A percentile compares a stretch with the other conserved stretches of the same genome.
Conservation (phyloP, 2,888 invertebrate genomes). For the Villa cingulata region DNA sequence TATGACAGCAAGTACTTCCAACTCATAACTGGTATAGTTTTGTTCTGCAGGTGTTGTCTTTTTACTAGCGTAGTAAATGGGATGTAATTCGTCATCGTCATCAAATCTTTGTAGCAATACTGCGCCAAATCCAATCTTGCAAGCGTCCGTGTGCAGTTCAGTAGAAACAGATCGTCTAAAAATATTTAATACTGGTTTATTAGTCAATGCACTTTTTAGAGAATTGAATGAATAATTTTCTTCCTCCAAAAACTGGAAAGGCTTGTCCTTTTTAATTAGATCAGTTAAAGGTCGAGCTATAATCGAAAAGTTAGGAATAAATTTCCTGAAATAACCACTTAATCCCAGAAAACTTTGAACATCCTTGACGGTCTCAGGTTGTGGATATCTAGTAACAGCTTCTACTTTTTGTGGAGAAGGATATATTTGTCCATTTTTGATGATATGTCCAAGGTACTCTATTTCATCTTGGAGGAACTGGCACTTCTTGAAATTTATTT, state of each 20-base stretch:
- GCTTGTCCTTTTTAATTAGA: neutral
- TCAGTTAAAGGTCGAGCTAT: slow-evolving; percentile 5
- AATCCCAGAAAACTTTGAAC: slow-evolving; percentile 13
- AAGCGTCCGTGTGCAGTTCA: slow-evolving; percentile 22
- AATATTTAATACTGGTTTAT: slow-evolving; percentile 18
- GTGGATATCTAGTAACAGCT: slow-evolving; percentile 6
- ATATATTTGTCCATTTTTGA: neutral
- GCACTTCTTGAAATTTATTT: slow-evolving; percentile 16
- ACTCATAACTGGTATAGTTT: slow-evolving; percentile 1
- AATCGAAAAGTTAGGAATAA: neutral
- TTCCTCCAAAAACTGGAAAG: slow-evolving; percentile 15
- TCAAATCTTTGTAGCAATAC: slow-evolving; percentile 15
- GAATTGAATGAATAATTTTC: too few relatives aligned
- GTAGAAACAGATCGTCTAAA: slow-evolving; percentile 17
- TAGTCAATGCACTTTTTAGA: slow-evolving; percentile 6
- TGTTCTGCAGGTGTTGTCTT: neutral
- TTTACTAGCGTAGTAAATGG: slow-evolving; percentile 5
- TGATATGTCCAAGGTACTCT: slow-evolving; percentile 8
- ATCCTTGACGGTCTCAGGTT: neutral
- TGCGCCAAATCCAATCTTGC: slow-evolving; percentile 17
- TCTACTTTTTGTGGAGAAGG: slow-evolving; percentile 5
- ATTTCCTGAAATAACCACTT: slow-evolving; percentile 4
- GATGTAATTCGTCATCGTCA: slow-evolving; percentile 4
- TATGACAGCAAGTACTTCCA: slow-evolving; percentile 8
- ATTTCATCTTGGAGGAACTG: slow-evolving; percentile 12